phyloP scores from a whole-genome alignment of 2,113 vertebrate species.

The Crotophaga sulcirostris region DNA sequence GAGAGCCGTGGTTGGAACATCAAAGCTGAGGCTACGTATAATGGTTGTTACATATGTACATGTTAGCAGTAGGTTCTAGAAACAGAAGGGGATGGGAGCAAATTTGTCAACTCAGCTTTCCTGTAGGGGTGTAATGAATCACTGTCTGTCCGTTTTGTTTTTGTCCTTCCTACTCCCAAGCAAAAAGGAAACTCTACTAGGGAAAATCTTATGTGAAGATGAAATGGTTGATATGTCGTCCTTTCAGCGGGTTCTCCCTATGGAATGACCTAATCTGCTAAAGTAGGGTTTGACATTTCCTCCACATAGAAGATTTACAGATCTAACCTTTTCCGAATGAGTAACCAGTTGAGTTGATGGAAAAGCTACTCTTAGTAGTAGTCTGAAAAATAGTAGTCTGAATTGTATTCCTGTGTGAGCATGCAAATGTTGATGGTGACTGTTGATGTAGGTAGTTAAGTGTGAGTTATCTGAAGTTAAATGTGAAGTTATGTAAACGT shows the following conservation, averaged over 20 bases:
- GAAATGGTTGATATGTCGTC: neutral
- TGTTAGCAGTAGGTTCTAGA: neutral
- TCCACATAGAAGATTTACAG: neutral
- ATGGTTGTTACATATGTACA: too few relatives aligned
- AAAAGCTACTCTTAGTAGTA: neutral
- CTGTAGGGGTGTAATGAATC: constrained; percentile 23
- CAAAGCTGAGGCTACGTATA: neutral
- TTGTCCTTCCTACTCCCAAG: constrained; percentile 23
- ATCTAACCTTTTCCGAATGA: neutral
- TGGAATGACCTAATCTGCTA: neutral
- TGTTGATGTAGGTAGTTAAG: neutral
- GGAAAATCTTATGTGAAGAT: neutral
- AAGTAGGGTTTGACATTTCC: neutral
- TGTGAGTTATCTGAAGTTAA: neutral
- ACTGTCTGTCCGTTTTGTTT: neutral
- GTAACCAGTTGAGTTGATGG: neutral
- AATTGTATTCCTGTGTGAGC: neutral
- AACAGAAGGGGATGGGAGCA: neutral
- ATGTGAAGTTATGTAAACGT: too few relatives aligned
- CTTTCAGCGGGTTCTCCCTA: neutral
- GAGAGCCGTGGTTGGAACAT: neutral
- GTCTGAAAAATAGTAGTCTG: neutral
- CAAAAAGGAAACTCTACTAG: neutral
- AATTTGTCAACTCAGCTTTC: constrained; percentile 21
- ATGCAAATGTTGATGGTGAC: neutral